Evolutionary conservation across 1,140 invertebrate species (phyloP).

Genomic region (Bicyclus anynana): DNA sequence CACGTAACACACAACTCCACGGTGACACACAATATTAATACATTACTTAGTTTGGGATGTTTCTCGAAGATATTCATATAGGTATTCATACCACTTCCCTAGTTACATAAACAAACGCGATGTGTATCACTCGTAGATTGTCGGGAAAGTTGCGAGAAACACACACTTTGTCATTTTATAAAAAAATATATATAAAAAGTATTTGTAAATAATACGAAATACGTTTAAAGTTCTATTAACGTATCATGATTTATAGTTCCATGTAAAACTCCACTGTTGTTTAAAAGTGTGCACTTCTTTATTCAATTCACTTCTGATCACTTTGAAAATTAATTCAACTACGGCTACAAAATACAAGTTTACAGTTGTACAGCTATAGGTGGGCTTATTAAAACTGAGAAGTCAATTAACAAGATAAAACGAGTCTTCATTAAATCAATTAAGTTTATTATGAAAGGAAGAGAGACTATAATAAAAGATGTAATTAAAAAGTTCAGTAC

Average conservation of each 20-base stretch:
- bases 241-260: too few species aligned
- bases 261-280: too few species aligned
- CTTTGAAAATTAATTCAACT: neutral
- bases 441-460: neutral
- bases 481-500: neutral
- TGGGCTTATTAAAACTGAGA: neutral
- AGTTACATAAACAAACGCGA: constrained; percentile 33
- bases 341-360: neutral
- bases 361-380: neutral
- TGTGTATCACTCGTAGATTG: constrained; percentile 21
- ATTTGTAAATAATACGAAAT: too few species aligned
- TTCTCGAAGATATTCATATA: constrained; percentile 24
- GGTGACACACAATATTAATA: too few species aligned
- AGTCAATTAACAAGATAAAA: neutral
- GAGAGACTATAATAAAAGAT: neutral
- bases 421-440: neutral
- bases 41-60: too few species aligned
- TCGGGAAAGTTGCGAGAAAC: constrained; percentile 24
- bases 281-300: too few species aligned
- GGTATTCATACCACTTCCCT: constrained; percentile 21
- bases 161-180: neutral
- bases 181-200: too few species aligned
- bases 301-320: too few species aligned
- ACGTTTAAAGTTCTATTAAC: too few species aligned
- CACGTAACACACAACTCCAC: too few species aligned